A percentile compares a stretch with the other conserved stretches of the same genome.
These are phyloP conservation scores for Epinephelus coioides DNA, from an alignment of 2,797 vertebrate genomes.

Conservation along the genomic window DNA sequence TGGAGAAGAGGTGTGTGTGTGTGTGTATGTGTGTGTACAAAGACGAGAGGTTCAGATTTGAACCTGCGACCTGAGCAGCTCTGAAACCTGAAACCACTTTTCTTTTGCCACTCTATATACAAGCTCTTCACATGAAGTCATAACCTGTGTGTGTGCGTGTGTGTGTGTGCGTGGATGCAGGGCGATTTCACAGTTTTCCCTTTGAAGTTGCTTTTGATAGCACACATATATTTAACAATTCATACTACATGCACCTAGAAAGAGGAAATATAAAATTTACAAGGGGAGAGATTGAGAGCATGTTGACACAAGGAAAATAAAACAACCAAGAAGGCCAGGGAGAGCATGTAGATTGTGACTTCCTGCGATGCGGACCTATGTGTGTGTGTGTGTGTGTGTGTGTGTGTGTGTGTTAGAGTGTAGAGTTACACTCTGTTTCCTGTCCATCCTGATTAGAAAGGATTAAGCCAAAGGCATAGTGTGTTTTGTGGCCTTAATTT, in stretches of 20 bases:
- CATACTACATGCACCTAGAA: constrained; percentile 56
- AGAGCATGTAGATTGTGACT: constrained; percentile 53
- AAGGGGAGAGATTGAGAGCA: constrained; percentile 40
- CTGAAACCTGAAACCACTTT: constrained; percentile 69
- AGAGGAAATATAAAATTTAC: constrained; percentile 63
- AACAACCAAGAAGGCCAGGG: constrained; percentile 51
- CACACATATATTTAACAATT: constrained; percentile 66
- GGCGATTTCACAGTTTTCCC: constrained; percentile 67
- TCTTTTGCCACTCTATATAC: constrained; percentile 51
- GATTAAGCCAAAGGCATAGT: constrained; percentile 42
- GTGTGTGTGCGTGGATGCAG: constrained; percentile 14
- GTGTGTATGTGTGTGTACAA: neutral
- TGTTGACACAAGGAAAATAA: constrained; percentile 58
- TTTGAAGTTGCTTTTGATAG: constrained; percentile 71
- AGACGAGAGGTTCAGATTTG: constrained; percentile 50
- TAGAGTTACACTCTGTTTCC: constrained; percentile 60
- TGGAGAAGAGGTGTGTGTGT: neutral
- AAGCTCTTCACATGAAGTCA: constrained; percentile 55
- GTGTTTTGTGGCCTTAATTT: constrained; percentile 12
- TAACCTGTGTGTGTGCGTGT: constrained; percentile 43
- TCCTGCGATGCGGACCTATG: constrained; percentile 40
- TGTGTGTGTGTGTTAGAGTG: constrained; percentile 35
- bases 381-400: constrained; percentile 32
- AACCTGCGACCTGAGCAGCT: constrained; percentile 51
- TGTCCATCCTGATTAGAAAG: constrained; percentile 50